phyloP scores from a whole-genome alignment of 2,113 vertebrate species.

The mouse (Mus musculus) region GRCm39 chr8:41701501-41702000 shows the following conservation, averaged over 20 bases:
- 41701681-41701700: background rate
- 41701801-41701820: background rate
- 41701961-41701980: background rate
- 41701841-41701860: background rate
- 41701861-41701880: background rate
- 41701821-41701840: background rate
- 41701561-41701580: background rate
- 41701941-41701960: background rate
- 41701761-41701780: background rate
- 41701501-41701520: background rate
- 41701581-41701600: background rate
- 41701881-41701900: background rate
- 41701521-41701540: background rate
- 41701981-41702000: background rate
- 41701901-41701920: background rate
- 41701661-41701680: background rate
- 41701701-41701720: background rate
- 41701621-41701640: background rate
- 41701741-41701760: background rate
- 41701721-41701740: background rate
- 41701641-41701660: background rate
- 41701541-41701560: background rate
- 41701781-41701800: background rate
- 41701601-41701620: background rate
- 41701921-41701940: background rate